phyloP scores from a whole-genome alignment of 1,140 invertebrate species.

The Drosophila sucinea region DNA sequence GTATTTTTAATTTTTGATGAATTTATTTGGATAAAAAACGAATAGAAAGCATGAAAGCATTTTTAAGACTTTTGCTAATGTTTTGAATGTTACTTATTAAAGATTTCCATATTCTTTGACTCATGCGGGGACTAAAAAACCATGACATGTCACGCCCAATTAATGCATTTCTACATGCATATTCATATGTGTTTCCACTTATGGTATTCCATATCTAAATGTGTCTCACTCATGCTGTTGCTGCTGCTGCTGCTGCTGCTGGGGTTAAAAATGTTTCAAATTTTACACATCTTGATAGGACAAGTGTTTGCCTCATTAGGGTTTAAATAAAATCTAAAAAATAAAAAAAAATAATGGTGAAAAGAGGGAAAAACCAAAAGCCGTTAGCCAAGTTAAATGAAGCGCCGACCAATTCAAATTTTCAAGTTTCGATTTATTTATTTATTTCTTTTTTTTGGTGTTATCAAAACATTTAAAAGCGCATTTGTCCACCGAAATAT shows the following conservation, averaged over 20 bases:
- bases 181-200: constrained; percentile 1
- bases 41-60: too few relatives aligned
- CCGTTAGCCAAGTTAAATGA: constrained; percentile 12
- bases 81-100: too few relatives aligned
- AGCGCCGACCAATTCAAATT: constrained; percentile 1
- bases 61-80: too few relatives aligned
- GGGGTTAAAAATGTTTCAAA: neutral
- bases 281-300: constrained; percentile 9
- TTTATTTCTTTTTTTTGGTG: constrained; percentile 23
- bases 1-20: too few relatives aligned
- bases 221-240: neutral
- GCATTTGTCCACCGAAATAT: constrained; percentile 48
- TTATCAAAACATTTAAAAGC: constrained; percentile 70
- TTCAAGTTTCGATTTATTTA: neutral
- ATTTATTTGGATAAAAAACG: too few relatives aligned
- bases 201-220: constrained; percentile 6
- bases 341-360: too few relatives aligned
- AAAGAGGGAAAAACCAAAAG: neutral
- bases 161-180: constrained; percentile 7
- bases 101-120: neutral
- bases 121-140: neutral
- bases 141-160: constrained; percentile 10
- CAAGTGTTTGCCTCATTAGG: constrained; percentile 7
- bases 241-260: too few relatives aligned
- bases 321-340: neutral